Base-by-base conservation (phyloP, 1,140 invertebrate species). In the Meteorus sp. region DNA sequence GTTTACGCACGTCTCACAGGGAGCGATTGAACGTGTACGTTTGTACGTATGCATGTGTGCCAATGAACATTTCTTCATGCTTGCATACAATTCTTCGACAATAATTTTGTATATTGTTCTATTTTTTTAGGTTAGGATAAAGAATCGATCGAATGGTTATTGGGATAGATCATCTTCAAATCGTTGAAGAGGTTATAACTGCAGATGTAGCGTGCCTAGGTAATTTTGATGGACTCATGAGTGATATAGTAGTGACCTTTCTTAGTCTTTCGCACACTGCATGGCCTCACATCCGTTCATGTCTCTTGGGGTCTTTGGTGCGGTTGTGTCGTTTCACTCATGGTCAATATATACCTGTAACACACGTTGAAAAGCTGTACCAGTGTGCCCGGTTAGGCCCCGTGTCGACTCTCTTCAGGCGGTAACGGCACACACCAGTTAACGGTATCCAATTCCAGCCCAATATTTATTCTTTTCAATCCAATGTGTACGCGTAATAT, bases 361-460 rank as follows among this genome's bases (percentile, higher is more conserved):
- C n/a, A n/a, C n/a, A n/a, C n/a, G n/a, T n/a, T n/a, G n/a, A 27
- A 39, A 47, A 29, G 23, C 35, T 55, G 44, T 47, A 54, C 35
- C 17, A 22, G 52, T n/a, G n/a, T n/a, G n/a, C 33, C 20, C 54
- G 51, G 52, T 33, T 54, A 25, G n/a, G 56, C 63, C 67, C 44
- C 41, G 72, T n/a, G n/a, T n/a, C n/a, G n/a, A n/a, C n/a, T n/a
- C 66, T 70, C 74, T 77, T 66, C 66, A 77, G 74, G 75, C 76
- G 73, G 72, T 78, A 78, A 79, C 76, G 76, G 77, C 74, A 78
- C 74, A 73, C n/a, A n/a, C n/a, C n/a, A n/a, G 60, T 61, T 79
- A 79, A 78, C 77, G 77, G 77, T 73, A 78, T 47, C 15, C 17
- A 70, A 71, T 74, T 73, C 68, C 67, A 71, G 68, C 69, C 74